These are phyloP conservation scores for Leucophenga montana DNA, from an alignment of 2,888 invertebrate genomes.

Conservation along the genomic window DNA sequence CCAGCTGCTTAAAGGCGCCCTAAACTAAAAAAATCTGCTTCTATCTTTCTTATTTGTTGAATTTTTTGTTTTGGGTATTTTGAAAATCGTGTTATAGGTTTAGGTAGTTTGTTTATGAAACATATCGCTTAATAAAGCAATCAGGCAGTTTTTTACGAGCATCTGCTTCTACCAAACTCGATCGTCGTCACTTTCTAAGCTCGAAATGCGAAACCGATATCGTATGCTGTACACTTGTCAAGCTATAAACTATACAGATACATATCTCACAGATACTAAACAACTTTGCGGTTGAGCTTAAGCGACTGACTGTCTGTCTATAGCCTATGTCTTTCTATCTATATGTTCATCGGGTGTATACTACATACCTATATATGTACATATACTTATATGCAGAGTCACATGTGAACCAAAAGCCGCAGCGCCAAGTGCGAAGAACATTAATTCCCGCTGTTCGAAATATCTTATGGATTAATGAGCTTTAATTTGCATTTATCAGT, in stretches of 20 bases:
- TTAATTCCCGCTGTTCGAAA: constrained; percentile 60
- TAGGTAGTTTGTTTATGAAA: constrained; percentile 52
- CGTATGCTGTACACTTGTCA: constrained; percentile 23
- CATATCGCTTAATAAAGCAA: constrained; percentile 64
- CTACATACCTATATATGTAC: not conserved
- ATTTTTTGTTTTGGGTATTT: too few relatives aligned
- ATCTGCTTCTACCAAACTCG: constrained; percentile 38
- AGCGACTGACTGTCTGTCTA: not conserved
- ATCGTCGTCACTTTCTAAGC: constrained; percentile 17
- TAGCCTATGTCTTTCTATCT: not conserved
- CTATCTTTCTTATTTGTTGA: constrained; percentile 43
- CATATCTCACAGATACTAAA: constrained; percentile 7
- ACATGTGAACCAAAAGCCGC: not conserved
- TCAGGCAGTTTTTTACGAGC: constrained; percentile 62
- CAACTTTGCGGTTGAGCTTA: not conserved
- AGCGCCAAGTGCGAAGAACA: constrained; percentile 58
- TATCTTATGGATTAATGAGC: constrained; percentile 61
- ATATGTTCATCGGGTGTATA: not conserved
- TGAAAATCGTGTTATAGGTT: too few relatives aligned
- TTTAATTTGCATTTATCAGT: constrained; percentile 63
- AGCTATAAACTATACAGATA: constrained; percentile 21
- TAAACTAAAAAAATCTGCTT: constrained; percentile 52
- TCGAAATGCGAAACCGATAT: constrained; percentile 48
- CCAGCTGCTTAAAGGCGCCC: constrained; percentile 30
- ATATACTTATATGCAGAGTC: not conserved